Conservation (phyloP, 2,797 vertebrate genomes). For the Macroramphosus scolopax region DNA sequence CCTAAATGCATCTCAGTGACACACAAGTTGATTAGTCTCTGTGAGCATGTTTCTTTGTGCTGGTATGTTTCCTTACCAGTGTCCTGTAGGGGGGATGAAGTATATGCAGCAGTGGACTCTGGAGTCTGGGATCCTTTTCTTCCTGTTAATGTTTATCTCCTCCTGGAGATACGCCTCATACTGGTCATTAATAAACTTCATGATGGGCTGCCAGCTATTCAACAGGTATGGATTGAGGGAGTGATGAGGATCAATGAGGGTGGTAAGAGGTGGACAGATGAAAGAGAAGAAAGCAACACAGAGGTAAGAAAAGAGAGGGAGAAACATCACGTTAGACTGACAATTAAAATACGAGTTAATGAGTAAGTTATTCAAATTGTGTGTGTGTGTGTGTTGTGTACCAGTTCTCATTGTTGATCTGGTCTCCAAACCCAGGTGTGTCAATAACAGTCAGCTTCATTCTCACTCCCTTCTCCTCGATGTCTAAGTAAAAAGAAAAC, state of each 20-base stretch:
- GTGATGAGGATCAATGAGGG: too few relatives aligned
- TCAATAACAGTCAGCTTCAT: slow-evolving; percentile 99
- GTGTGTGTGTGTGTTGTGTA: too few relatives aligned
- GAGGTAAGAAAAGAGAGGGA: not conserved
- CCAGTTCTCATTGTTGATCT: slow-evolving; percentile 99
- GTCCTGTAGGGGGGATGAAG: slow-evolving; percentile 93
- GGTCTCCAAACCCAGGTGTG: slow-evolving; percentile 96
- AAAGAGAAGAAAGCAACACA: not conserved
- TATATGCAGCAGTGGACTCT: slow-evolving; percentile 95
- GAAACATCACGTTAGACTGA: slow-evolving; percentile 8
- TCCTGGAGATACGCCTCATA: slow-evolving; percentile 94
- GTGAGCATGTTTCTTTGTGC: not conserved
- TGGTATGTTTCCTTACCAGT: slow-evolving; percentile 78
- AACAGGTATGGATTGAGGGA: not conserved
- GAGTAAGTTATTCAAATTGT: too few relatives aligned
- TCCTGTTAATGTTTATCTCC: slow-evolving; percentile 91
- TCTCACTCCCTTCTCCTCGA: slow-evolving; percentile 95
- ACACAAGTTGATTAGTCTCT: too few relatives aligned
- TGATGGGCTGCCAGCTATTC: slow-evolving; percentile 92
- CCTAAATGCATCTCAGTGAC: too few relatives aligned
- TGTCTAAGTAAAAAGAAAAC: slow-evolving; percentile 76
- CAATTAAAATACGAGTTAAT: not conserved
- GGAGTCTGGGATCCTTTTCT: slow-evolving; percentile 91
- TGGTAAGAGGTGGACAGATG: not conserved
- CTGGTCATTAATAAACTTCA: slow-evolving; percentile 95